Conservation (phyloP, 2,888 invertebrate species). For the Herminia tarsipennalis region DNA sequence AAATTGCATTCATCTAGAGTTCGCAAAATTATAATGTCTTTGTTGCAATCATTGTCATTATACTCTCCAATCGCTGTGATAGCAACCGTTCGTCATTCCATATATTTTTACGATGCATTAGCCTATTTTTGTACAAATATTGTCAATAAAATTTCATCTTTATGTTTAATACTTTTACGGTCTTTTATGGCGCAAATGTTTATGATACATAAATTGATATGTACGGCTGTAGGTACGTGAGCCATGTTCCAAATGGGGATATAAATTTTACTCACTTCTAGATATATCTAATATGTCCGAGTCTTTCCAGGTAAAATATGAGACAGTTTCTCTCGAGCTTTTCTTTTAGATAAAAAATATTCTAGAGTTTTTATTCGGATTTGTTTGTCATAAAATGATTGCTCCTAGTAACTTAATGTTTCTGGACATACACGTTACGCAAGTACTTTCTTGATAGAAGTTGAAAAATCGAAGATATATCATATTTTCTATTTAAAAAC, state of each 20-base stretch:
- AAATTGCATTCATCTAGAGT: slow-evolving; percentile 9
- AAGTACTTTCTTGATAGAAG: too few relatives aligned
- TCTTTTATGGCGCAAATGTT: slow-evolving; percentile 4
- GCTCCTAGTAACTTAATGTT: too few relatives aligned
- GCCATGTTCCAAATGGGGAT: slow-evolving; percentile 20
- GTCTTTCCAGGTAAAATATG: slow-evolving; percentile 7
- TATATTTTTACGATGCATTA: slow-evolving; percentile 9
- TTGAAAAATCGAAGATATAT: too few relatives aligned
- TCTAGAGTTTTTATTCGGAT: neutral
- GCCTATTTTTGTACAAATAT: neutral
- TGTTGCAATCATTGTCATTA: slow-evolving; percentile 18
- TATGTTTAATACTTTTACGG: neutral
- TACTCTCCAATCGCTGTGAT: slow-evolving; percentile 20
- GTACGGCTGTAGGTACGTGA: slow-evolving; percentile 17
- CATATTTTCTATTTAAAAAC: too few relatives aligned
- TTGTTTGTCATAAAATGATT: too few relatives aligned
- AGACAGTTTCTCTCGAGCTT: neutral
- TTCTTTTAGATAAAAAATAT: neutral
- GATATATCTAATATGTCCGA: slow-evolving; percentile 8
- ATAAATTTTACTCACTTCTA: slow-evolving; percentile 21
- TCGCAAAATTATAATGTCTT: slow-evolving; percentile 11
- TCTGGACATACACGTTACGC: too few relatives aligned
- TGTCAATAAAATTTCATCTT: slow-evolving; percentile 8
- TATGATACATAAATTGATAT: slow-evolving; percentile 9
- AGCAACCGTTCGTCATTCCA: slow-evolving; percentile 5